Percentiles rank a stretch among this genome's conserved stretches.
Evolutionary conservation across 2,888 invertebrate genomes (phyloP).

Genomic region (Harpalus rufipes): DNA sequence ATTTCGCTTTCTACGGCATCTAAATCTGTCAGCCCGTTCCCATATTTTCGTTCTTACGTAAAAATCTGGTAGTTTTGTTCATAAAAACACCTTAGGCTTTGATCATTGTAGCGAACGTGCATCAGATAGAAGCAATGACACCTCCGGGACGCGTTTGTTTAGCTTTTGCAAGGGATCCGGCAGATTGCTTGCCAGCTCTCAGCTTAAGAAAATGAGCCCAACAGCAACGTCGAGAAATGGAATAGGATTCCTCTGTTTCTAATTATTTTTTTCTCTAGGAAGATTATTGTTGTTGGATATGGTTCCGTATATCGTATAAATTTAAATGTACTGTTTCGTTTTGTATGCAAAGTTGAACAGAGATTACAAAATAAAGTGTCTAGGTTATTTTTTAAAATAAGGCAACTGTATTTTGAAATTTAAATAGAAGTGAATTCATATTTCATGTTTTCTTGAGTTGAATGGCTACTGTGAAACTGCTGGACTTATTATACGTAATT

Average conservation of each 20-base stretch:
- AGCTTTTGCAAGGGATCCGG: conserved; percentile 12
- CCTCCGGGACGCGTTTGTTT: conserved; percentile 37
- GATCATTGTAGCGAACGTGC: conserved; percentile 39
- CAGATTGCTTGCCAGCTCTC: conserved; percentile 27
- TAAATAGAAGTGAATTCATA: conserved; percentile 10
- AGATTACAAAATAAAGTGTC: conserved; percentile 21
- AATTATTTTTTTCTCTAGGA: conserved; percentile 34
- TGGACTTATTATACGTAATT: conserved; percentile 39
- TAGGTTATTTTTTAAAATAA: conserved; percentile 34
- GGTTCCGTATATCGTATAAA: conserved; percentile 9
- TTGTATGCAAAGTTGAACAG: conserved; percentile 46
- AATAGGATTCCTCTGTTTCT: background rate
- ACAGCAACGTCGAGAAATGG: conserved; percentile 7
- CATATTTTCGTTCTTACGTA: conserved; percentile 18
- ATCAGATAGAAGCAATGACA: conserved; percentile 43
- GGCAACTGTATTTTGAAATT: conserved; percentile 14
- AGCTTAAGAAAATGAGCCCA: conserved; percentile 31
- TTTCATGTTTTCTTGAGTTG: conserved; percentile 11
- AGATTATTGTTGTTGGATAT: conserved; percentile 39
- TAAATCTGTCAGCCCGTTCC: background rate
- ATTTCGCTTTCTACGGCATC: background rate
- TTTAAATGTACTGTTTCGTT: conserved; percentile 42
- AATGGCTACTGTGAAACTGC: background rate
- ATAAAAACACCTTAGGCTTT: conserved; percentile 36
- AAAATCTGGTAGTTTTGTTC: conserved; percentile 22